Evolutionary conservation across 2,888 invertebrate species (phyloP).

Genomic region (Ornithoptera priamus): DNA sequence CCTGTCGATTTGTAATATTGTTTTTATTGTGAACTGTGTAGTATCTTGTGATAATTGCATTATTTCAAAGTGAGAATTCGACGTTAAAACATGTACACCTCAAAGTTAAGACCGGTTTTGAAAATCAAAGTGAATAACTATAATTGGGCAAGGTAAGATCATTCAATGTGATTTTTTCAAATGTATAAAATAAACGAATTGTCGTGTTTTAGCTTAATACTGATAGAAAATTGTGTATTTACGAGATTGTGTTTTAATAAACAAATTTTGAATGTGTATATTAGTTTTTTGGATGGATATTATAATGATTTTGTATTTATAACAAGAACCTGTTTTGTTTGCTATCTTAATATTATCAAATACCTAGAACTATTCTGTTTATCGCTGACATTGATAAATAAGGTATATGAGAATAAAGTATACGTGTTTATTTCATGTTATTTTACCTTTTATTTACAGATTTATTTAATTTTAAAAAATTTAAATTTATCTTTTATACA

Average conservation of each 20-base stretch:
- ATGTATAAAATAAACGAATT: not conserved
- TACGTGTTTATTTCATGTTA: not conserved
- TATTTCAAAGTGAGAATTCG: not conserved
- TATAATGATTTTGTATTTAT: not conserved
- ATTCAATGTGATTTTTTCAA: not conserved
- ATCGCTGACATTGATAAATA: not conserved
- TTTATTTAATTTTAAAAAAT: no score
- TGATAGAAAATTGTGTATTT: no score
- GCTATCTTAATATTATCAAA: not conserved
- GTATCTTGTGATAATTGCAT: not conserved
- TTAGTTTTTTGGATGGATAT: not conserved
- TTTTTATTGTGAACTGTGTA: not conserved
- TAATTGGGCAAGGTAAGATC: conserved; percentile 15
- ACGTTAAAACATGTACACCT: conserved; percentile 5
- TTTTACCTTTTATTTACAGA: no score
- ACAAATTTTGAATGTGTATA: no score
- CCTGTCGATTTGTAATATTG: not conserved
- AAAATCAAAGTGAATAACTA: conserved; percentile 7
- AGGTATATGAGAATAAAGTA: not conserved
- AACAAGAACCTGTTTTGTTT: not conserved
- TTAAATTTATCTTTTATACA: no score
- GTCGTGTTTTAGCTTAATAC: not conserved
- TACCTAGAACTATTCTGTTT: not conserved
- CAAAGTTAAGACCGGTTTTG: conserved; percentile 11
- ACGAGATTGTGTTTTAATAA: no score